Evolutionary conservation across 2,888 invertebrate species (phyloP), one percentile per base, ranked within the genome.

Genomic region (Mesodorylaimus sp.): DNA sequence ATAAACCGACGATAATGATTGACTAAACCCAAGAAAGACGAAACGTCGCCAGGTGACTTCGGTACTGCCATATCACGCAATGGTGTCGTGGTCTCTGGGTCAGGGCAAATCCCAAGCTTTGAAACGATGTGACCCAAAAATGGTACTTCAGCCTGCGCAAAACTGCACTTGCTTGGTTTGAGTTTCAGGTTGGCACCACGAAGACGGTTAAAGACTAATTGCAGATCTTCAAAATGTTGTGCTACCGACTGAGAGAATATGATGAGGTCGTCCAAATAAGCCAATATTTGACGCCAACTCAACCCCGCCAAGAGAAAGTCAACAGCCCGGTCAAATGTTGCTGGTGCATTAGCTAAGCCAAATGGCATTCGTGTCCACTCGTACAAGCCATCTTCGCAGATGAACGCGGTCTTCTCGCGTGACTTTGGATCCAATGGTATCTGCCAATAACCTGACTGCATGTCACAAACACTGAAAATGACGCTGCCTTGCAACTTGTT

Each of bases 321-420:
- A 23, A 44, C 26, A 5, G 26, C n/a, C 21, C 45, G 45, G 7
- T 44, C 24, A 58, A 21, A 49, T 52, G 1, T 52, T 51, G 19
- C 51, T 50, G 32, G 53, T 51, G 26, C 48, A 52, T 32, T 39
- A 5, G 52, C 47, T 1, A 57, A 39, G 5, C 55, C 53, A 46
- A 54, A 57, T 1, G 52, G 47, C 52, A 58, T 52, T 7, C 50
- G 36, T 3, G 49, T 50, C 41, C 50, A 57, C 24, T 58, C 49
- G 32, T 47, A 58, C 19, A 54, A 51, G 2, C 57, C 53, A n/a
- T 25, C 21, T 13, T 51, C 36, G 19, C 52, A 48, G 7, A 43
- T 29, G 29, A 56, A 55, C n/a, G 53, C 53, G 23, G 54, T 51
- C 19, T 56, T 52, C 3, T 32, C 19, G 23, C 50, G 50, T 27